Conservation (phyloP, 1,140 invertebrate genomes). For the Bombus waltoni region DNA sequence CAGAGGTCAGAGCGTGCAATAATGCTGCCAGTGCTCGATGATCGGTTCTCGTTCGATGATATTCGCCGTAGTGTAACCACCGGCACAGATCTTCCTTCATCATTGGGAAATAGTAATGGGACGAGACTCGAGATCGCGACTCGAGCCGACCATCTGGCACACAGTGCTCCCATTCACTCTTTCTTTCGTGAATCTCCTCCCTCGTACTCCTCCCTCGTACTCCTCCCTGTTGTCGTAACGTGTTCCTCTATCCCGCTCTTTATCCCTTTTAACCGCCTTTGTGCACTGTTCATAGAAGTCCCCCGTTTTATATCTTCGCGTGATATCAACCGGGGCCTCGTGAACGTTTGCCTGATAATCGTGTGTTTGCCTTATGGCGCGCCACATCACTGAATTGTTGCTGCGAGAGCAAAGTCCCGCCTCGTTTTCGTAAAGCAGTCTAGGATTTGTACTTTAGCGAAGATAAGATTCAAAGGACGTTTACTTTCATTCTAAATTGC, state of each 20-base stretch:
- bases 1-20: conserved; percentile 30
- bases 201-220: neutral
- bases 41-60: neutral
- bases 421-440: neutral
- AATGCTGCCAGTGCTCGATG: neutral
- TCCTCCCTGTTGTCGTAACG: conserved; percentile 37
- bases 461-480: neutral
- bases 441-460: neutral
- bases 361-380: conserved; percentile 37
- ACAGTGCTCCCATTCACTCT: conserved; percentile 72
- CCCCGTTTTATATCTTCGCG: conserved; percentile 52
- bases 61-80: conserved; percentile 20
- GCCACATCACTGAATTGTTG: conserved; percentile 29
- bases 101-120: conserved; percentile 62
- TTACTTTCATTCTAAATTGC: no score
- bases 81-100: conserved; percentile 55
- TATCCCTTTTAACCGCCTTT: conserved; percentile 50
- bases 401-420: neutral
- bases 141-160: conserved; percentile 62
- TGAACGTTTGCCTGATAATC: conserved; percentile 39
- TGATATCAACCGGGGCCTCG: conserved; percentile 42
- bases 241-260: conserved; percentile 51
- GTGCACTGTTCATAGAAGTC: conserved; percentile 31
- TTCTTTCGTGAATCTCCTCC: conserved; percentile 45
- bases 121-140: conserved; percentile 11